Evolutionary conservation across 2,888 invertebrate genomes (phyloP), one percentile per base, ranked within the genome.

Genomic region (Bhutanitis thaidina): DNA sequence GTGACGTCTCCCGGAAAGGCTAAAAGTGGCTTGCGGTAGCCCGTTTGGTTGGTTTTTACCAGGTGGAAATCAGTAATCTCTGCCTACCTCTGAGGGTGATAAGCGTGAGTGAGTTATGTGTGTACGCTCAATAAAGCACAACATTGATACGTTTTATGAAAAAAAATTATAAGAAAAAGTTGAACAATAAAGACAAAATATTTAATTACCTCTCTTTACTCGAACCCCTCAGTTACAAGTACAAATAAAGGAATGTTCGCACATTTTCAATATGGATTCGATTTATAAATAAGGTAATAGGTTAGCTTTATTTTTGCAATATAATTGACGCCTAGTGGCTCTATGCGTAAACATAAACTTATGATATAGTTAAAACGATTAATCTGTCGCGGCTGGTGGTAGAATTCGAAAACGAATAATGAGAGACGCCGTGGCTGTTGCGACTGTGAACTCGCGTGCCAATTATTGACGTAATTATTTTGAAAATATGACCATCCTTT

Each of bases 381-480:
- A 87, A 86, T 89, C 80, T 82, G 80, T 58, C 89, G 52, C 89
- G 72, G 89, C 81, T 77, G 88, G 88, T 85, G 89, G 89, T 88
- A 85, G 77, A 82, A 84, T 82, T 81, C 73, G 57, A 64, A 71
- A 70, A 59, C 66, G 75, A 77, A 80, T 88, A 88, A 88, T 82
- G 81, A 82, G 80, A 81, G 68, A 80, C 74, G 76, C 72, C 35
- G 27, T 20, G 36, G 72, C 27, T 27, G 27, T 27, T 27, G 27
- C 20, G 71, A 70, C 69, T 68, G 67, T 67, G 60, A 53, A 59
- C 74, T 77, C 76, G 80, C 83, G 83, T 86, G 86, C 86, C 88
- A 88, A 88, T 89, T 89, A 89, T 89, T 85, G 84, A 79, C 79
- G 87, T 85, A 83, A 86, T 88, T 88, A 88, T 86, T 80, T 86